Evolutionary conservation across 2,113 vertebrate species (phyloP).

Genomic region (Falcunculus frontatus): DNA sequence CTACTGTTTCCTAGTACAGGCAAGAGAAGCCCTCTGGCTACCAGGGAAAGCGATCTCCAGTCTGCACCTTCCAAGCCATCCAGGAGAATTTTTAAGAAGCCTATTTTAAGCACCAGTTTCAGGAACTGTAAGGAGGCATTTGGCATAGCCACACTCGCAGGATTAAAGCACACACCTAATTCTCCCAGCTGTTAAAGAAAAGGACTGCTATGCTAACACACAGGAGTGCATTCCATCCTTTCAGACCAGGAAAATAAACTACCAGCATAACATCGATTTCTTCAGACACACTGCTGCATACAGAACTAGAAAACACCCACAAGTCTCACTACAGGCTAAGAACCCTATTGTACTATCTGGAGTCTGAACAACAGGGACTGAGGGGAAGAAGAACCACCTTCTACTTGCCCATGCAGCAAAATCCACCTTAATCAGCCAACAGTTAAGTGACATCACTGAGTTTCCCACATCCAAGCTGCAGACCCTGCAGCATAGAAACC

Average conservation of each 20-base stretch:
- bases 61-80: background rate
- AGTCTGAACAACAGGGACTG: background rate
- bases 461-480: background rate
- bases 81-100: background rate
- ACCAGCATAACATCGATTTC: background rate
- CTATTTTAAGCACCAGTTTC: constrained; percentile 12
- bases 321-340: background rate
- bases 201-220: background rate
- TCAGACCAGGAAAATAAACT: background rate
- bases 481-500: background rate
- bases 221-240: background rate
- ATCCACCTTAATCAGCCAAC: background rate
- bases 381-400: background rate
- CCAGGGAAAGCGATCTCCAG: background rate
- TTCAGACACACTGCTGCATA: background rate
- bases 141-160: background rate
- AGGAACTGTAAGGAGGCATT: background rate
- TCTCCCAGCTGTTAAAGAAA: background rate
- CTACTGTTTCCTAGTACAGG: background rate
- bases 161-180: background rate
- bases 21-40: background rate
- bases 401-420: background rate
- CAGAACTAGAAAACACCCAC: background rate
- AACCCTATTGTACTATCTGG: background rate
- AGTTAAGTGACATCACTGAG: background rate